A percentile compares a stretch with the other conserved stretches of the same genome.
Evolutionary conservation across 2,888 invertebrate genomes (phyloP).

Genomic region (Melikaiella ostensackeni): DNA sequence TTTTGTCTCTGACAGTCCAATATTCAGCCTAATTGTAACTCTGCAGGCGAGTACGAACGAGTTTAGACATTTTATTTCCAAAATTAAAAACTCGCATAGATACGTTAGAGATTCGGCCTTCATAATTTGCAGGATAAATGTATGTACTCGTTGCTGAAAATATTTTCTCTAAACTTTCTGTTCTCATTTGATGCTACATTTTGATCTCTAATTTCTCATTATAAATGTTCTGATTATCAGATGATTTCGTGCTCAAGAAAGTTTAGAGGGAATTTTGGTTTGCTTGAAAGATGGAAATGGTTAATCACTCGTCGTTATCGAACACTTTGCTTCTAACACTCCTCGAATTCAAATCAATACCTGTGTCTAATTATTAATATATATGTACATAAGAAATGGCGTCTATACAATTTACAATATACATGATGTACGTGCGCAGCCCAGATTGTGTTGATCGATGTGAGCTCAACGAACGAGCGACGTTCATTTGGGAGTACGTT

Average conservation of each 20-base stretch:
- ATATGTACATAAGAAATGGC: constrained; percentile 38
- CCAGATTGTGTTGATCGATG: constrained; percentile 34
- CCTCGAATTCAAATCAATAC: constrained; percentile 29
- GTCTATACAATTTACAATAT: constrained; percentile 14
- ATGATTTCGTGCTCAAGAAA: not conserved
- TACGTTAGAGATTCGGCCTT: constrained; percentile 40
- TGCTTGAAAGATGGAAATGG: not conserved
- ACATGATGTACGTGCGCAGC: constrained; percentile 20
- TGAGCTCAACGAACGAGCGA: constrained; percentile 4
- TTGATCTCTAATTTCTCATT: no score
- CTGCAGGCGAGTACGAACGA: constrained; percentile 28
- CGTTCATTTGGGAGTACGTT: not conserved
- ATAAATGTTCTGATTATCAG: not conserved
- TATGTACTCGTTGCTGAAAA: constrained; percentile 31
- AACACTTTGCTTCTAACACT: constrained; percentile 6
- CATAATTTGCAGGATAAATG: constrained; percentile 29
- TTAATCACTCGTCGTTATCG: not conserved
- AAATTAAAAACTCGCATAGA: constrained; percentile 3
- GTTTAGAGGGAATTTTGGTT: constrained; percentile 9
- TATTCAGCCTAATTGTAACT: constrained; percentile 1
- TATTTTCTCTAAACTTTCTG: constrained; percentile 40
- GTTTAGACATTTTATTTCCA: constrained; percentile 8
- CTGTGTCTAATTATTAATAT: constrained; percentile 38
- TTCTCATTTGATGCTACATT: not conserved
- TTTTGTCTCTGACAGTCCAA: constrained; percentile 41